phyloP scores from a whole-genome alignment of 2,113 vertebrate genomes.

The Ophiodon elongatus region DNA sequence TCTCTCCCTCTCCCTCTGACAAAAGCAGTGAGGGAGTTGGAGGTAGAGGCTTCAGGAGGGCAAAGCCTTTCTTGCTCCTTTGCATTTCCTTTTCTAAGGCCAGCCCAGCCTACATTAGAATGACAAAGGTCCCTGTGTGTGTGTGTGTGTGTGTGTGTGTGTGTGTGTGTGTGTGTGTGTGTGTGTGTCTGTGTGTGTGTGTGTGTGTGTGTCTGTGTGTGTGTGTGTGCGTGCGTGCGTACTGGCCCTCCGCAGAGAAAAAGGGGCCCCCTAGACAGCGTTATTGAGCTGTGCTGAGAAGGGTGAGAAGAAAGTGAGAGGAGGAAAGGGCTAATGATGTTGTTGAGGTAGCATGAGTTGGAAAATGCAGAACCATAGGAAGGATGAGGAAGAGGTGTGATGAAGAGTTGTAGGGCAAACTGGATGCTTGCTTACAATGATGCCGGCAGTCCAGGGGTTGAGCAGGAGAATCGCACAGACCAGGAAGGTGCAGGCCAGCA shows the following conservation, averaged over 20 bases:
- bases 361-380: slow-evolving; percentile 11
- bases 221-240: slow-evolving; percentile 57
- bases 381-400: neutral
- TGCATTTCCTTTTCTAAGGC: slow-evolving; percentile 83
- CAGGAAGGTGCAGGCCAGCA: slow-evolving; percentile 96
- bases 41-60: slow-evolving; percentile 83
- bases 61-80: slow-evolving; percentile 81
- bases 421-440: slow-evolving; percentile 92
- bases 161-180: slow-evolving; percentile 53
- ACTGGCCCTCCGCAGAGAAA: slow-evolving; percentile 74
- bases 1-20: slow-evolving; percentile 73
- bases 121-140: slow-evolving; percentile 80
- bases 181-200: slow-evolving; percentile 66
- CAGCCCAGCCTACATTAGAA: slow-evolving; percentile 80
- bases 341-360: slow-evolving; percentile 53
- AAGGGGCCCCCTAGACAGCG: slow-evolving; percentile 75
- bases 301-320: slow-evolving; percentile 64
- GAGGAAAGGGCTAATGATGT: slow-evolving; percentile 62
- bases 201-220: slow-evolving; percentile 62
- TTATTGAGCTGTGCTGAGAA: slow-evolving; percentile 83
- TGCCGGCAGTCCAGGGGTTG: slow-evolving; percentile 98
- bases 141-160: slow-evolving; percentile 65
- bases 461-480: slow-evolving; percentile 97
- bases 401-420: neutral
- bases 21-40: slow-evolving; percentile 80